These are phyloP conservation scores for Alloscopus bannaensis DNA, from an alignment of 2,888 invertebrate species.

Conservation along the genomic window DNA sequence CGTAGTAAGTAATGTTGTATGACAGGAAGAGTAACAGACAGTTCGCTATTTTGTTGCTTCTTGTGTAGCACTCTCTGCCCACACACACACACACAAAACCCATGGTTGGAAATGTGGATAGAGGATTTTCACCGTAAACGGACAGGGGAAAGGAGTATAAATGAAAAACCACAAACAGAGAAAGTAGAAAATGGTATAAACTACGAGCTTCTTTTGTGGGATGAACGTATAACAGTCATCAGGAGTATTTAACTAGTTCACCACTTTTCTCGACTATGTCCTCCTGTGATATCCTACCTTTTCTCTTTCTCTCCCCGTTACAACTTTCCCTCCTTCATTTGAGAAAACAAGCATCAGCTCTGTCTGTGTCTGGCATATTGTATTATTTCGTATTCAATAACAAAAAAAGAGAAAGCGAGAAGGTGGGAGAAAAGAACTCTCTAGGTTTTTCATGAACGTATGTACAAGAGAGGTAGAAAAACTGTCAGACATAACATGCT, in stretches of 20 bases:
- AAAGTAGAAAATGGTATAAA: constrained; percentile 19
- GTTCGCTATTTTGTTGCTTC: constrained; percentile 26
- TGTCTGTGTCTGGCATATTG: constrained; percentile 41
- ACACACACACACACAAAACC: not conserved
- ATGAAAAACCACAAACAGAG: constrained; percentile 38
- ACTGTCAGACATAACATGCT: constrained; percentile 23
- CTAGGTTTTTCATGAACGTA: not conserved
- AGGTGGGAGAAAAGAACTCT: not conserved
- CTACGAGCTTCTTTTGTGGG: constrained; percentile 34
- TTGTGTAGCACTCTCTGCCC: constrained; percentile 6
- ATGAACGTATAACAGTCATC: constrained; percentile 30
- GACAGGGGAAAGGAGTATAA: constrained; percentile 1
- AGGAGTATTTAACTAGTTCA: constrained; percentile 24
- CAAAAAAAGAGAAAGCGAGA: no score
- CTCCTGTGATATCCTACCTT: no score
- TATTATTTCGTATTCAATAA: constrained; percentile 48
- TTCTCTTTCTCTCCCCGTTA: not conserved
- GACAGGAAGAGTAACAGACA: constrained; percentile 15
- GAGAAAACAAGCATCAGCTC: constrained; percentile 33
- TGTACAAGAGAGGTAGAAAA: constrained; percentile 30
- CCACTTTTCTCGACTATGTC: constrained; percentile 29
- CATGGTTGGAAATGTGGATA: not conserved
- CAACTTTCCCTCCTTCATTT: constrained; percentile 15
- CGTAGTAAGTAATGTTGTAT: constrained; percentile 1
- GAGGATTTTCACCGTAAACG: not conserved